Base-by-base conservation (phyloP, 2,888 invertebrate species). In the Philhelius pedissequus region DNA sequence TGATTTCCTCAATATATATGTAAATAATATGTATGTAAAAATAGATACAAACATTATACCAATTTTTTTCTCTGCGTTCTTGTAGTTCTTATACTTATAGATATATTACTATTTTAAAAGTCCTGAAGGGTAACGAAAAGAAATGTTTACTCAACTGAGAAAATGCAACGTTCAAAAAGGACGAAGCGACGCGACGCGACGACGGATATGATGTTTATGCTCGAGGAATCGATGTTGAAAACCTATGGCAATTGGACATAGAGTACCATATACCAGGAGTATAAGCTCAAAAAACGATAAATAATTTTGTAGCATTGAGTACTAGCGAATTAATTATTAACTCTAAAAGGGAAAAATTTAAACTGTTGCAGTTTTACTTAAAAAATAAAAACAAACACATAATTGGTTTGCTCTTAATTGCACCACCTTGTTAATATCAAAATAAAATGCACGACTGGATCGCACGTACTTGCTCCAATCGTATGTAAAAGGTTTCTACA, bases 81-180 rank as follows among this genome's bases (percentile, higher is more conserved):
- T n/a, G 11, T 15, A 54, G 30, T 30, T 54, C 30, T 32, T 54
- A 18, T n/a, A 22, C n/a, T n/a, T n/a, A n/a, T n/a, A n/a, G n/a
- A n/a, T n/a, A n/a, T n/a, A n/a, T n/a, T n/a, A n/a, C n/a, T n/a
- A n/a, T n/a, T n/a, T n/a, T 32, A 52, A 73, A 22, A 40, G 50
- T 43, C 40, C 73, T 40, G 40, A 27, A 62, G 52, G 27, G 35
- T 52, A 62, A 62, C 52, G 52, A 50, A 54, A 40, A 40, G 38
- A 30, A 52, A 62, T 73, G 52, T 50, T 52, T 73, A 73, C 50
- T 62, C 60, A 52, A 73, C 73, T 30, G 73, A 30, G 27, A 50
- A 71, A 60, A 32, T 54, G 54, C 54, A 54, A 54, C 18, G 18
- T 71, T 60, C 58, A 35, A 18, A 27, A 15, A 18, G 27, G 18